Base-by-base conservation (phyloP, 2,113 vertebrate genomes). In the Hassar affinis region DNA sequence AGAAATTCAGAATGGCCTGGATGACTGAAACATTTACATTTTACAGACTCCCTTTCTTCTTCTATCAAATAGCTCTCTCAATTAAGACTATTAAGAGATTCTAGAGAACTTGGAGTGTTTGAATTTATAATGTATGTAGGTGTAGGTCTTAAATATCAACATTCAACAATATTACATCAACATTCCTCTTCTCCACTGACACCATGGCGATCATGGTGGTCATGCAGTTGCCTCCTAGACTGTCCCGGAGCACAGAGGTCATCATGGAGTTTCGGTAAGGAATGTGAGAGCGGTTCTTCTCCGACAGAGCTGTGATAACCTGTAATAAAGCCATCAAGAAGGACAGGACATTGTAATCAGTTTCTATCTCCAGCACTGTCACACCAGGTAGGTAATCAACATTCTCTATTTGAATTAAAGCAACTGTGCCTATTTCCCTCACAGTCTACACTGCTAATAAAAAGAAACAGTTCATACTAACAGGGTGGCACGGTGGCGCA, bases 181-280 rank as follows among this genome's bases (percentile, higher is more conserved):
- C 90, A 64, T 97, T 98, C 86, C 92, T 95, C 89, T 91, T 97
- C 85, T 99, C 98, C 7, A 96, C 69, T 5, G 97, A 95, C 2
- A 99, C 89, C 0, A 95, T 99, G 76, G 98, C 96, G 25, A 99
- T 97, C 98, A 99, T 99, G 62, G 96, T 96, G 1, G 98, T 99
- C 96, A 96, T 96, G 87, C 98, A 99, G 93, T 99, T 99, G 25
- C 98, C 98, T 38, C 98, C 98, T 17, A 99, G 91, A 69, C 98
- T 99, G 93, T 99, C 98, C 88, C 98, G 93, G 47, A 99, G 93
- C 87, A 99, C 97, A 2, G 97, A 99, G 0, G 98, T 99, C 95
- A 99, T 95, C 97, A 99, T 95, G 27, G 97, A 99, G 89, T 99
- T 99, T 85, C 98, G 93, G 85, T 99, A 99, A 0, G 98, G 98